Evolutionary conservation across 2,888 invertebrate species (phyloP), one percentile per base, ranked within the genome.

Genomic region (Lycocerus yunnanus): DNA sequence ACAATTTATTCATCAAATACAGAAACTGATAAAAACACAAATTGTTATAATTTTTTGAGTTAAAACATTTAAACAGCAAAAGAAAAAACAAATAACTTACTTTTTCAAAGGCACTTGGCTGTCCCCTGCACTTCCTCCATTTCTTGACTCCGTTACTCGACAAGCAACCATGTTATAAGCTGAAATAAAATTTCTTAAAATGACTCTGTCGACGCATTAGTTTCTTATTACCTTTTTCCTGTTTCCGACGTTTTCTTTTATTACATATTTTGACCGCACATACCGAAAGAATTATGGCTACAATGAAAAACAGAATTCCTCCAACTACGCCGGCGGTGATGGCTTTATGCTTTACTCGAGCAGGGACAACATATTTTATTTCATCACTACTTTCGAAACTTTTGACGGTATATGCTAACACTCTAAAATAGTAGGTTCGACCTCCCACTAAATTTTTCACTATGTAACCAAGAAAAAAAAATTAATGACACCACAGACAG

Each of bases 81-180:
- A 63, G 18, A 63, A 43, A 43, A 63, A 63, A 18, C 61, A 60
- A 63, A 20, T 24, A 74, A 93, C 96, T 96, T 90, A 97, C 97
- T 96, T 97, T 93, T 97, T 97, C 93, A 96, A 95, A 95, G 96
- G 96, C 95, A 97, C 95, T 93, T 95, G 95, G 92, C 96, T 96
- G 93, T 95, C 91, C 88, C 93, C 92, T 88, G 91, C 90, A 88
- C 91, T 88, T 85, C 90, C 90, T 85, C 96, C 96, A 89, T 96
- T 96, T 89, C 97, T 93, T 85, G 95, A 92, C 89, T 97, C 97
- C 84, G 96, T 96, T 88, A 97, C 94, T 88, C 97, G 93, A 92
- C 97, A 97, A 89, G 97, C 95, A 92, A 97, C 97, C 97, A 97
- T 96, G 91, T 96, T 97, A 93, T 97, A 97, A 90, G 96, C 97